Percentiles rank a stretch among this genome's conserved stretches.
phyloP scores from a whole-genome alignment of 2,888 invertebrate species.

The Scelioninae gen. 2 region DNA sequence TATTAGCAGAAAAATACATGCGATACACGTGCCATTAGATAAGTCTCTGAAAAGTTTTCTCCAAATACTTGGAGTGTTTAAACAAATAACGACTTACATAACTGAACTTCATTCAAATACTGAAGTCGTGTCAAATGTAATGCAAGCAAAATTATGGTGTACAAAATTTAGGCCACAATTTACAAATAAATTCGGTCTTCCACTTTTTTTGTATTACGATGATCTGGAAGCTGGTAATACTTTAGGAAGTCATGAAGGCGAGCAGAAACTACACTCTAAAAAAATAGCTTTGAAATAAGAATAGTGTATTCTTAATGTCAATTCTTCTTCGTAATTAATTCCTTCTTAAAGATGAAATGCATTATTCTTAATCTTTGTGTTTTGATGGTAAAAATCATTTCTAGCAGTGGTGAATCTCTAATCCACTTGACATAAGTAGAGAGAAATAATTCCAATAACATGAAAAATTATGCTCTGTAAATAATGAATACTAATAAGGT shows the following conservation, averaged over 20 bases:
- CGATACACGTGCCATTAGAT: neutral
- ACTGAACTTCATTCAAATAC: neutral
- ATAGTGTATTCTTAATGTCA: too few relatives aligned
- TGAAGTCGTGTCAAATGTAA: neutral
- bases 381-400: too few relatives aligned
- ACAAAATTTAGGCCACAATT: neutral
- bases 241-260: neutral
- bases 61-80: neutral
- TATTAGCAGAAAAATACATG: neutral
- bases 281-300: too few relatives aligned
- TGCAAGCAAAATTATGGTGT: neutral
- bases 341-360: too few relatives aligned
- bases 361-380: too few relatives aligned
- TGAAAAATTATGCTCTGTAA: too few relatives aligned
- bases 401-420: too few relatives aligned
- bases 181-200: neutral
- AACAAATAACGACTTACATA: neutral
- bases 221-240: conserved; percentile 1
- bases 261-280: conserved; percentile 5
- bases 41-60: neutral
- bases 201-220: neutral
- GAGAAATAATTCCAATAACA: too few relatives aligned
- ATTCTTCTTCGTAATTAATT: too few relatives aligned
- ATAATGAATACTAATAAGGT: too few relatives aligned
- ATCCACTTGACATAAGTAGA: too few relatives aligned